A percentile compares a stretch with the other conserved stretches of the same genome.
These are phyloP conservation scores for Eremophila alpestris DNA, from an alignment of 2,797 vertebrate species.

Conservation along the genomic window DNA sequence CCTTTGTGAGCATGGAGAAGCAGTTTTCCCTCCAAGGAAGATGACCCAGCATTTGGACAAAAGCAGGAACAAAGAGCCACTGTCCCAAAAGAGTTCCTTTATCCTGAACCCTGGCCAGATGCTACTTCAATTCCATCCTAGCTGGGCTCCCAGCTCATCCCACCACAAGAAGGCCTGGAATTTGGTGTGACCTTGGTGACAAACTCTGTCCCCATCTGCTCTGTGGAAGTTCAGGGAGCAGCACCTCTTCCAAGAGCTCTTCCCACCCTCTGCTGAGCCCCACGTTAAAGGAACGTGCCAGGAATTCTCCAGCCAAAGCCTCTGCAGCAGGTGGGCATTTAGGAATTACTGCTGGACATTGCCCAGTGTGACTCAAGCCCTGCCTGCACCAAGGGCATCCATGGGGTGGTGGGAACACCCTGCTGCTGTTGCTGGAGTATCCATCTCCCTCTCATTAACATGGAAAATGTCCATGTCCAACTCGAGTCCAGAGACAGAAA, in stretches of 20 bases:
- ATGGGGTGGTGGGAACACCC: neutral
- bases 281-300: neutral
- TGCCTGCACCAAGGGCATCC: neutral
- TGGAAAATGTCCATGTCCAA: neutral
- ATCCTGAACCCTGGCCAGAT: neutral
- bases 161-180: neutral
- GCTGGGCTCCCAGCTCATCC: neutral
- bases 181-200: neutral
- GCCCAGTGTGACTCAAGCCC: neutral
- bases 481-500: neutral
- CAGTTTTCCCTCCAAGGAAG: neutral
- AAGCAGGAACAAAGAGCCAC: neutral
- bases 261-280: neutral
- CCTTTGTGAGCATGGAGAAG: neutral
- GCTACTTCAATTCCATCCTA: neutral
- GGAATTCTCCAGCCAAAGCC: neutral
- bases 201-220: rapidly evolving
- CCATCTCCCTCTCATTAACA: neutral
- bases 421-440: neutral
- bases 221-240: neutral
- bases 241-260: neutral
- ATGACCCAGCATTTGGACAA: neutral
- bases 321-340: neutral
- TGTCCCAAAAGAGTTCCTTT: neutral
- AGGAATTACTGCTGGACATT: neutral